Base-by-base conservation (phyloP, 2,113 vertebrate species). In the Corvus cornix region DNA sequence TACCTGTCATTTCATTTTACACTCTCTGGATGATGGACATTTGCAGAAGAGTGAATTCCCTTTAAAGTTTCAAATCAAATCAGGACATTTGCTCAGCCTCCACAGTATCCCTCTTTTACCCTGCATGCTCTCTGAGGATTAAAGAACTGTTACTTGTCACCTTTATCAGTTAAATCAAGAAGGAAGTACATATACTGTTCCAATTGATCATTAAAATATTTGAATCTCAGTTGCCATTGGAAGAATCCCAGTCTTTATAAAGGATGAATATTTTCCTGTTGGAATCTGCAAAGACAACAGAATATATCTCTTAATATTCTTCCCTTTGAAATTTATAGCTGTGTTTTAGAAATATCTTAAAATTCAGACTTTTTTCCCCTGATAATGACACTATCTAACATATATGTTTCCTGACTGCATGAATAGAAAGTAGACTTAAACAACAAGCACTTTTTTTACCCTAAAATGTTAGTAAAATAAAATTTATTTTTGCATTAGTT, bases 101-200 rank as follows among this genome's bases (percentile, higher is more conserved):
- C 12, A n/a, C 24, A 62, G 64, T 74, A 64, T 82, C 92, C 30
- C 39, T 87, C 80, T 84, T 64, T 67, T 23, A 72, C 23, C 35
- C 6, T 13, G 9, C 26, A 28, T 43, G 58, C 13, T 93, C 83
- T 96, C 53, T 82, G 72, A 90, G 81, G 69, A 93, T 84, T 96
- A 90, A 95, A 91, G 70, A 94, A 23, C 69, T 95, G 16, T 35
- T 92, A 82, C 58, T 90, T 93, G 69, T 94, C 91, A 93, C 82
- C 78, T 93, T 96, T 95, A 93, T 95, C 76, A 75, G 66, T 53
- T 67, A 86, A 95, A 92, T 95, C 85, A 95, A 76, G 94, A 95
- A 84, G 21, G n/a, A 97, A 92, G 56, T 67, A 15, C 21, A 66
- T 82, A 39, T 27, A 67, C 37, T 68, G 52, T 49, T 84, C 51